Percentiles rank a stretch among this genome's conserved stretches.
Conservation (phyloP, 2,797 vertebrate species). For the Craterocephalus amniculus region DNA sequence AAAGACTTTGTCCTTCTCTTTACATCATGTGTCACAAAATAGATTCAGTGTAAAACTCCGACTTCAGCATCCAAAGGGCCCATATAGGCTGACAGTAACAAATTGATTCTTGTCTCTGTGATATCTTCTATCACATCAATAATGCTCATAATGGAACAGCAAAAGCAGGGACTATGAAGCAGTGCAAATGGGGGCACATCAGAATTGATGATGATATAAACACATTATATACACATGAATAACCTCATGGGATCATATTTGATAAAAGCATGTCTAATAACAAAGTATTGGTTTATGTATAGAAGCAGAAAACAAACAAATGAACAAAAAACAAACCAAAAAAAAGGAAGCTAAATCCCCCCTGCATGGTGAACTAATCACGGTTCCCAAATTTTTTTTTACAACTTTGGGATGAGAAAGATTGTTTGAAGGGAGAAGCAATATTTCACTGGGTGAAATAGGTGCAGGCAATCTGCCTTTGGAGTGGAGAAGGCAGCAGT, state of each 20-base stretch:
- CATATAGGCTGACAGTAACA: slow-evolving; percentile 66
- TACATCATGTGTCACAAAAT: slow-evolving; percentile 65
- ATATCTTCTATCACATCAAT: slow-evolving; percentile 62
- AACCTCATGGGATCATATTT: slow-evolving; percentile 12
- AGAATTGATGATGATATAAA: slow-evolving; percentile 47
- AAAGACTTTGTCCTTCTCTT: slow-evolving; percentile 69
- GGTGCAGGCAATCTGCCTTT: slow-evolving; percentile 87
- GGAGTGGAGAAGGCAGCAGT: slow-evolving; percentile 84
- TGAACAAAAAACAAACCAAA: background rate
- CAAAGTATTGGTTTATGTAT: slow-evolving; percentile 18
- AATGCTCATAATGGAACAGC: slow-evolving; percentile 40
- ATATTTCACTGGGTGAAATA: slow-evolving; percentile 86
- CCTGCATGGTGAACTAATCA: slow-evolving; percentile 71
- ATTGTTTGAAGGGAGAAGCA: slow-evolving; percentile 82
- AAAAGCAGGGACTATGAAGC: slow-evolving; percentile 40
- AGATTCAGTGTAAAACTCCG: slow-evolving; percentile 71
- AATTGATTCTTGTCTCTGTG: slow-evolving; percentile 67
- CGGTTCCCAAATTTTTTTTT: slow-evolving; percentile 66
- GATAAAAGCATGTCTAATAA: slow-evolving; percentile 23
- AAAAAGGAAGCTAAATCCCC: slow-evolving; percentile 7
- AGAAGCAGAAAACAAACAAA: background rate
- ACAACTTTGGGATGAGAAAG: slow-evolving; percentile 82
- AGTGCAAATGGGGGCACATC: slow-evolving; percentile 37
- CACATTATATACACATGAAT: slow-evolving; percentile 31
- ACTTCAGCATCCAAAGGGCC: slow-evolving; percentile 65